These are phyloP conservation scores for Enchytraeus crypticus DNA, from an alignment of 2,888 invertebrate species.

Conservation along the genomic window DNA sequence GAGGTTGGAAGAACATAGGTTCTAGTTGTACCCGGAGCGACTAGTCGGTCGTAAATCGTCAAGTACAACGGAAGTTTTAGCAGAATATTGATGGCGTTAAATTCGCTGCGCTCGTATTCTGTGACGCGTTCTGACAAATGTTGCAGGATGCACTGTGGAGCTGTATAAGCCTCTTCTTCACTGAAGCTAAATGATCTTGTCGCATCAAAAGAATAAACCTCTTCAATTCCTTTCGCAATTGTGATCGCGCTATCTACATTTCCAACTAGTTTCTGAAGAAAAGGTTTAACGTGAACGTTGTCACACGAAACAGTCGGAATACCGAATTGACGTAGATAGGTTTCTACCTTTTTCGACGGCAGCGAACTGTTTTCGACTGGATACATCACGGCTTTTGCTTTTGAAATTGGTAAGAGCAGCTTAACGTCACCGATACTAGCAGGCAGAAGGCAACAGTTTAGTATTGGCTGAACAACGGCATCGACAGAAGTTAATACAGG, in stretches of 20 bases:
- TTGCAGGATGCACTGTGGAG: no score
- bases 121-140: background rate
- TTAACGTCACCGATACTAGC: background rate
- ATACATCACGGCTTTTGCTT: background rate
- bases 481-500: no score
- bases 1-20: constrained; percentile 23
- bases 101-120: background rate
- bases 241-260: no score
- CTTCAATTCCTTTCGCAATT: no score
- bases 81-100: constrained; percentile 2
- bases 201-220: no score
- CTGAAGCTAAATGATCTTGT: no score
- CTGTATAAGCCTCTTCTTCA: no score
- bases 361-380: no score
- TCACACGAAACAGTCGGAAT: background rate
- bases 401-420: background rate
- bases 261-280: background rate
- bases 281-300: background rate
- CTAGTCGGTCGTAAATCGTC: constrained; percentile 19
- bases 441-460: constrained; percentile 26
- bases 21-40: constrained; percentile 13
- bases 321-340: background rate
- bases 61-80: constrained; percentile 23
- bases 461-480: constrained; percentile 19
- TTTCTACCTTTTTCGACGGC: background rate